Evolutionary conservation across 37 sponge, comb jelly and placozoan genomes (phyloP).

Genomic region (Bolinopsis microptera): DNA sequence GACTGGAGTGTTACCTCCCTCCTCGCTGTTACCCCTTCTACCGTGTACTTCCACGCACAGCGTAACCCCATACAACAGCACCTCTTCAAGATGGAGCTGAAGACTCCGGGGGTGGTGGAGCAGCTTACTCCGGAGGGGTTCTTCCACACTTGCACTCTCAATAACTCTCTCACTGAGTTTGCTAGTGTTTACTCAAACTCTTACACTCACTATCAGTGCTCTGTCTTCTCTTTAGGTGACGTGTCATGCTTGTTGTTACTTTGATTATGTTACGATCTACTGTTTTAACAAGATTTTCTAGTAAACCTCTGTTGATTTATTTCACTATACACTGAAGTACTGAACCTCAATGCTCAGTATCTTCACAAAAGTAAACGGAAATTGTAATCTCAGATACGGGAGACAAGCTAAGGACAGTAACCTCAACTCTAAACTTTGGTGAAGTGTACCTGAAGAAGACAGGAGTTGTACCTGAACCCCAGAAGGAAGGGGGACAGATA

Average conservation of each 20-base stretch:
- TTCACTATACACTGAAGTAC: too few species aligned
- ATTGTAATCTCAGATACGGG: not conserved
- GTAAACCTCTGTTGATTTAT: not conserved
- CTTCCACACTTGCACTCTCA: slow-evolving; percentile 55
- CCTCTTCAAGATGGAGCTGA: not conserved
- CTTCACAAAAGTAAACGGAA: too few species aligned
- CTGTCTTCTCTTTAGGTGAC: not conserved
- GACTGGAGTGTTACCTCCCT: slow-evolving; percentile 48
- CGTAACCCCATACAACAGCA: slow-evolving; percentile 46
- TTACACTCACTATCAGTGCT: slow-evolving; percentile 42
- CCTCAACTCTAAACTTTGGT: slow-evolving; percentile 11
- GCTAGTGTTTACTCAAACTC: slow-evolving; percentile 59
- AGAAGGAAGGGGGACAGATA: not conserved
- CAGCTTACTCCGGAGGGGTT: slow-evolving; percentile 40
- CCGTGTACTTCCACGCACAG: slow-evolving; percentile 54
- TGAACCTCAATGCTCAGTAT: too few species aligned
- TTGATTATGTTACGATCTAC: not conserved
- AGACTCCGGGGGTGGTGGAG: not conserved
- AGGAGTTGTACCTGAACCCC: not conserved
- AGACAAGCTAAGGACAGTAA: not conserved
- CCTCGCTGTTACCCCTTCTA: not conserved
- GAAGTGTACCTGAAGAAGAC: slow-evolving; percentile 44
- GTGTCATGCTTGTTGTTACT: not conserved
- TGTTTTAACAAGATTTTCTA: not conserved
- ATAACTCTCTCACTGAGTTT: slow-evolving; percentile 17